A percentile compares a stretch with the other conserved stretches of the same genome.
Evolutionary conservation across 1,140 invertebrate genomes (phyloP).

Genomic region (Danaus plexippus): DNA sequence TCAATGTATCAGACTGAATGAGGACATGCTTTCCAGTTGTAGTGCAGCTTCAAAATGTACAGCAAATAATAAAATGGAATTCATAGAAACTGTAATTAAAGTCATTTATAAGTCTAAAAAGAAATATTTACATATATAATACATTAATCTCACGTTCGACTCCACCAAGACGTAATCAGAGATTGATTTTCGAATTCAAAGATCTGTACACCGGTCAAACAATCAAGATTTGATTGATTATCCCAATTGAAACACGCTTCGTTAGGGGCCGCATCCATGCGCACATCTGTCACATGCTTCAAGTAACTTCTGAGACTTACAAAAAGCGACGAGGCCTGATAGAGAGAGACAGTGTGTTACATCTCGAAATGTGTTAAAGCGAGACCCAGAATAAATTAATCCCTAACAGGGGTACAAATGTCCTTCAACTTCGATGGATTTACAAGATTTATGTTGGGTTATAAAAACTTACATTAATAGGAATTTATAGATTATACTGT

Average conservation of each 20-base stretch:
- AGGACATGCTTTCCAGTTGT: slow-evolving; percentile 10
- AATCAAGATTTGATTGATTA: slow-evolving; percentile 69
- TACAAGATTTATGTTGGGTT: slow-evolving; percentile 34
- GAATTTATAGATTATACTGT: slow-evolving; percentile 39
- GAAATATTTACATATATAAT: slow-evolving; percentile 4
- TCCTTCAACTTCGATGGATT: slow-evolving; percentile 50
- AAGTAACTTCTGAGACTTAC: slow-evolving; percentile 61
- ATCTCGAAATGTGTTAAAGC: slow-evolving; percentile 20
- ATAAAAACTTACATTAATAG: slow-evolving; percentile 33
- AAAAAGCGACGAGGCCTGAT: slow-evolving; percentile 54
- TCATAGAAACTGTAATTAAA: too few species aligned
- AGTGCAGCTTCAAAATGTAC: background rate
- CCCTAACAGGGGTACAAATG: slow-evolving; percentile 37
- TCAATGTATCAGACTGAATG: slow-evolving; percentile 15
- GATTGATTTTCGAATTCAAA: slow-evolving; percentile 35
- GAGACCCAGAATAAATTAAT: slow-evolving; percentile 46
- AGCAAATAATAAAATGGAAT: background rate
- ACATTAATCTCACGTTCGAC: slow-evolving; percentile 4
- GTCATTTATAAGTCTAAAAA: too few species aligned
- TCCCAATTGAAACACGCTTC: slow-evolving; percentile 61
- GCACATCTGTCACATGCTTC: slow-evolving; percentile 66
- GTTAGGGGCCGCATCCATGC: slow-evolving; percentile 62
- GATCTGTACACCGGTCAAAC: slow-evolving; percentile 51
- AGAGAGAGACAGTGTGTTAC: slow-evolving; percentile 37
- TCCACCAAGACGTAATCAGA: slow-evolving; percentile 16